Percentiles rank a stretch among this genome's conserved stretches.
Conservation (phyloP, 2,797 vertebrate species). For the Gymnodraco acuticeps region DNA sequence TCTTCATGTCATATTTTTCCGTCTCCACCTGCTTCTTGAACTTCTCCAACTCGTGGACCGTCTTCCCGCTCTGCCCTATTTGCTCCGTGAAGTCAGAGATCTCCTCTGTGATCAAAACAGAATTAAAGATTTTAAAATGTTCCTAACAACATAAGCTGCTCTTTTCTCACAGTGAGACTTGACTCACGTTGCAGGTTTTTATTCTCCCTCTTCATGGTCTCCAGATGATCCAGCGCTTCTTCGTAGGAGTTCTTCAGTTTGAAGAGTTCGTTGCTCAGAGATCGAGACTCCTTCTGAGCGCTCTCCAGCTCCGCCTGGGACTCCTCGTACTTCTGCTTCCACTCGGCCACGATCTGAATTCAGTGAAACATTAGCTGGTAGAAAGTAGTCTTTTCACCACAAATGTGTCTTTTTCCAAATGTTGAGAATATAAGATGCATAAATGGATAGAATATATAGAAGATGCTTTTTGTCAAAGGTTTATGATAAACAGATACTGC, state of each 20-base stretch:
- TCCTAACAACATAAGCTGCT: too few relatives aligned
- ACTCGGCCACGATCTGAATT: slow-evolving; percentile 2
- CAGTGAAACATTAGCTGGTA: neutral
- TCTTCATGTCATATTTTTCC: neutral
- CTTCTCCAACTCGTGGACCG: slow-evolving; percentile 10
- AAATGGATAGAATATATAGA: too few relatives aligned
- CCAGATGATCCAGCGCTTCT: neutral
- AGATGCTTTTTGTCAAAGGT: too few relatives aligned
- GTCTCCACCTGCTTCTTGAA: slow-evolving; percentile 7
- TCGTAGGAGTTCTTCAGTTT: slow-evolving; percentile 11
- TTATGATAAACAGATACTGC: too few relatives aligned
- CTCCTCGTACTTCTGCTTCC: slow-evolving; percentile 16
- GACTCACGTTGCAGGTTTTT: slow-evolving; percentile 15
- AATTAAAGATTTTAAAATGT: neutral
- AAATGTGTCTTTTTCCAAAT: too few relatives aligned
- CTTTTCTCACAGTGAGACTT: neutral
- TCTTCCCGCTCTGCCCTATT: slow-evolving; percentile 1
- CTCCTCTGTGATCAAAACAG: neutral
- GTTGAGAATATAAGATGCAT: too few relatives aligned
- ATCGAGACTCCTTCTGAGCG: neutral
- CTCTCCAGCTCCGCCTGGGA: neutral
- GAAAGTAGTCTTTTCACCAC: too few relatives aligned
- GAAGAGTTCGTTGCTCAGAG: neutral
- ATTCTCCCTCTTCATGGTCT: neutral
- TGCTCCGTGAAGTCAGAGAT: slow-evolving; percentile 10